These are phyloP conservation scores for Virgularia gustaviana DNA, from an alignment of 92 coral and sea anemone species.

Conservation along the genomic window DNA sequence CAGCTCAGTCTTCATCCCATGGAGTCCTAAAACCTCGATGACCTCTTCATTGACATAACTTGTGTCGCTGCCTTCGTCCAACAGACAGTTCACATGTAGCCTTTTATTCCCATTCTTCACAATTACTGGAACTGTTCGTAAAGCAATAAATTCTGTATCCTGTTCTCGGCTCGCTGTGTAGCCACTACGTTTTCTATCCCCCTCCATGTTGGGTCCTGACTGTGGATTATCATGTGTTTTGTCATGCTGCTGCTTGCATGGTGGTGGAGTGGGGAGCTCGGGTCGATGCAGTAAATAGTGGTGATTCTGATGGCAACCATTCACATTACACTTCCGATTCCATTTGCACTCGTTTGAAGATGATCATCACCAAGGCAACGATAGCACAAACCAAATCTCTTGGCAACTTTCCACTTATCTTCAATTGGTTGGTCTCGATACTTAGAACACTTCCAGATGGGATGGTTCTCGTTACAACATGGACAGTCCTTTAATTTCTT, in stretches of 20 bases:
- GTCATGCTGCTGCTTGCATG: not conserved
- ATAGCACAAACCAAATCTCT: constrained; percentile 40
- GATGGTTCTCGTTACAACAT: constrained; percentile 25
- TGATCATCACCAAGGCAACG: constrained; percentile 34
- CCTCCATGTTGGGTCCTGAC: not conserved
- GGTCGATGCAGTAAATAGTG: constrained; percentile 34
- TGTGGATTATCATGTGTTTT: not conserved
- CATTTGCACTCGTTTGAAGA: constrained; percentile 16
- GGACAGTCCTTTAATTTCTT: not conserved
- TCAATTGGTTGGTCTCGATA: constrained; percentile 14
- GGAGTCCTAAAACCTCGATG: constrained; percentile 48
- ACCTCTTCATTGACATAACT: constrained; percentile 63
- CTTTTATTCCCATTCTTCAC: constrained; percentile 46
- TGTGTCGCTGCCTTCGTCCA: constrained; percentile 57
- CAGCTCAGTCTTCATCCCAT: constrained; percentile 24
- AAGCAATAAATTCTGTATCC: constrained; percentile 32
- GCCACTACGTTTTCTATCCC: not conserved
- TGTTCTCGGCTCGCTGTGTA: constrained; percentile 9
- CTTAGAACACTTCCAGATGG: constrained; percentile 44
- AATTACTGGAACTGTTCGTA: constrained; percentile 41
- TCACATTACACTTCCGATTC: constrained; percentile 4
- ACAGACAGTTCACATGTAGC: constrained; percentile 51
- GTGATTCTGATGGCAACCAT: constrained; percentile 30
- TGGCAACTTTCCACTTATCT: constrained; percentile 42
- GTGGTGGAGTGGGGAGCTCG: not conserved